Evolutionary conservation across 2,113 vertebrate genomes (phyloP), one percentile per base, ranked within the genome.

Genomic region (Gila orcuttii): DNA sequence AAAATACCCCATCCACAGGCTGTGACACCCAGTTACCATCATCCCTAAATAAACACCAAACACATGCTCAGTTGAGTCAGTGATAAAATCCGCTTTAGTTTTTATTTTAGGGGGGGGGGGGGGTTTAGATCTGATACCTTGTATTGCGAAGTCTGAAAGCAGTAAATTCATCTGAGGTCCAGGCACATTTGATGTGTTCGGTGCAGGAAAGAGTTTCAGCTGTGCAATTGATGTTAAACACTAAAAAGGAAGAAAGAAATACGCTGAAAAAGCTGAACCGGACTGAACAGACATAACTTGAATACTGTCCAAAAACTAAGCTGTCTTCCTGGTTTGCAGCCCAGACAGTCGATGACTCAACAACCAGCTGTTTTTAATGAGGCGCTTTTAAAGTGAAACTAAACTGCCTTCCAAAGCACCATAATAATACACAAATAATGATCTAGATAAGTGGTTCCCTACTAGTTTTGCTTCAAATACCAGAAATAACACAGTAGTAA

Each of bases 141-240:
- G 92, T n/a, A 12, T 59, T 80, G 15, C 92, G 91, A 50, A 95
- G 82, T 82, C 93, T 93, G 82, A 92, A 91, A 5, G 75, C 57
- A 8, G n/a, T n/a, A 80, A 89, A 91, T 3, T 0, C n/a, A 1
- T 0, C 50, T 15, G 25, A 0, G 3, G 0, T 80, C 92, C 90
- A 94, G 0, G 0, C 50, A 45, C 95, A 96, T 85, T 7, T 92
- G 87, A 96, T 79, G 2, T 15, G 85, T 17, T 85, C 92, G 28
- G 31, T 85, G 86, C 95, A 96, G 88, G 92, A 86, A 71, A 86
- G 62, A 1, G 75, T 79, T 71, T 88, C 85, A 4, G 89, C 68
- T n/a, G 13, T 87, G 79, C 94, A 94, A 1, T 1, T 91, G 9
- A 92, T 31, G 0, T 77, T 2, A 3, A 68, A 73, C 36, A 87